Evolutionary conservation across 2,113 vertebrate genomes (phyloP).

Genomic region (Gorilla gorilla): DNA sequence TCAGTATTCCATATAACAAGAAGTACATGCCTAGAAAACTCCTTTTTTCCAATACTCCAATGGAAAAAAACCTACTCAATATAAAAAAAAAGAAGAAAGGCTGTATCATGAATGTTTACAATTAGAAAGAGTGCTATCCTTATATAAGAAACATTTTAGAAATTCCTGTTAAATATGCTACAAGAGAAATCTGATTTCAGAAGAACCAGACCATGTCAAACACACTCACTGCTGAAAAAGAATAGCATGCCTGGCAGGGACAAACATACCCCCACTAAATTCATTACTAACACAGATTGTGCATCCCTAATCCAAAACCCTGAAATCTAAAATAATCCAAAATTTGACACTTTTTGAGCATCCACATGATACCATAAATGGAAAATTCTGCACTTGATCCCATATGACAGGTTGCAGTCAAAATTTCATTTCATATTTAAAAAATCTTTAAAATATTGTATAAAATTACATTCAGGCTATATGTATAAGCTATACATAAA

Average conservation of each 20-base stretch:
- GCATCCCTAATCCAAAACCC: too few relatives aligned
- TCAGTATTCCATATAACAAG: not conserved
- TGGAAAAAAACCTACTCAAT: not conserved
- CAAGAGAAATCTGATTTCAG: not conserved
- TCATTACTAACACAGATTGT: not conserved
- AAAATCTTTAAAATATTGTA: too few relatives aligned
- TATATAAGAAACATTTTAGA: not conserved
- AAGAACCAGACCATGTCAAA: not conserved
- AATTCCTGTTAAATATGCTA: not conserved
- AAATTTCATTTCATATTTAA: too few relatives aligned
- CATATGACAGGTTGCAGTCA: too few relatives aligned
- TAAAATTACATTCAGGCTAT: too few relatives aligned
- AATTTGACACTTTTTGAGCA: too few relatives aligned
- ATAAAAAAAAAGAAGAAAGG: not conserved
- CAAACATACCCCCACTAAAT: not conserved
- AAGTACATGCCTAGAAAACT: not conserved
- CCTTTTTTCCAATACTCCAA: not conserved
- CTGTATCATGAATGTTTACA: not conserved
- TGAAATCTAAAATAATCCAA: too few relatives aligned
- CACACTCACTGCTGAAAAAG: not conserved
- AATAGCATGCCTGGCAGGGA: not conserved
- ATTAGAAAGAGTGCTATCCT: not conserved
- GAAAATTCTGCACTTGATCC: too few relatives aligned
- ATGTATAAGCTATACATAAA: too few relatives aligned
- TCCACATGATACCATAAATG: too few relatives aligned